Evolutionary conservation across 1,140 invertebrate species (phyloP).

Genomic region (Ptiloglossa arizonensis): DNA sequence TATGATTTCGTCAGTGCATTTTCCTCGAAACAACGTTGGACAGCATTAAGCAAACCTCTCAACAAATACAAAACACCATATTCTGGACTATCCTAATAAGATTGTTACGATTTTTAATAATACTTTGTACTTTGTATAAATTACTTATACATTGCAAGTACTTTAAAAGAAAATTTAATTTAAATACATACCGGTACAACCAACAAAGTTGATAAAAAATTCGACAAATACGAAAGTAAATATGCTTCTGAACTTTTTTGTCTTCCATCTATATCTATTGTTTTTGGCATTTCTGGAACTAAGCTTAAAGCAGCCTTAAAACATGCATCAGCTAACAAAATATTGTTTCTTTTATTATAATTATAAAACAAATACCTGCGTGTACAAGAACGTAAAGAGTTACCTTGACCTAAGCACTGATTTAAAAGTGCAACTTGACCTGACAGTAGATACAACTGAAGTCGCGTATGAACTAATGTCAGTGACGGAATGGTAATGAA

Average conservation of each 20-base stretch:
- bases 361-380: slow-evolving; percentile 37
- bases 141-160: not conserved
- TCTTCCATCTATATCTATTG: slow-evolving; percentile 89
- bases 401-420: slow-evolving; percentile 95
- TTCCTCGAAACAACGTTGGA: slow-evolving; percentile 88
- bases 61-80: slow-evolving; percentile 90
- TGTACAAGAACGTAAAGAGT: slow-evolving; percentile 33
- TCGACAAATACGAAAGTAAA: slow-evolving; percentile 87
- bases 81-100: slow-evolving; percentile 90
- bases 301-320: slow-evolving; percentile 93
- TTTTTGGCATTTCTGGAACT: slow-evolving; percentile 89
- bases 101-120: slow-evolving; percentile 17
- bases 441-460: slow-evolving; percentile 93
- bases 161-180: not conserved
- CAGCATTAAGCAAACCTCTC: slow-evolving; percentile 88
- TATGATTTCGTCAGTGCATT: slow-evolving; percentile 82
- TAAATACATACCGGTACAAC: slow-evolving; percentile 89
- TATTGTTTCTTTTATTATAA: slow-evolving; percentile 18
- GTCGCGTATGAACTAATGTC: slow-evolving; percentile 86
- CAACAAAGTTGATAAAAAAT: slow-evolving; percentile 92
- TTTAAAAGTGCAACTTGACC: slow-evolving; percentile 95
- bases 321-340: slow-evolving; percentile 92
- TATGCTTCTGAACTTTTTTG: slow-evolving; percentile 87
- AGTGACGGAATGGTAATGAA: slow-evolving; percentile 98
- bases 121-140: slow-evolving; percentile 8